Evolutionary conservation across 1,140 invertebrate genomes (phyloP).

Genomic region (Apocrypta bakeri): DNA sequence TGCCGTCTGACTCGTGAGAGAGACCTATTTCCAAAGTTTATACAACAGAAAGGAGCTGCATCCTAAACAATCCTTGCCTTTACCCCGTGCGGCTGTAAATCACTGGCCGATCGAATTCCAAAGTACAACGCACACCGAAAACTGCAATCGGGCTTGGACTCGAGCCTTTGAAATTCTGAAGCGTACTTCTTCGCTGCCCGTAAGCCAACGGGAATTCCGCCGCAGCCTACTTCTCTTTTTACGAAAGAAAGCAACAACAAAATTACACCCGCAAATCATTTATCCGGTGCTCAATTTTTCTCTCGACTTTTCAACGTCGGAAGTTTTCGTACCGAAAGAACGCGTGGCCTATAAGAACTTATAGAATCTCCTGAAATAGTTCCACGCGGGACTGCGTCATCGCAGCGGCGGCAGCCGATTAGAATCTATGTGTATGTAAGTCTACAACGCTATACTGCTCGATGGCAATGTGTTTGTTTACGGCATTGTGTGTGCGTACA

Average conservation of each 20-base stretch:
- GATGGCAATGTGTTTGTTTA: neutral
- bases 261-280: slow-evolving; percentile 7
- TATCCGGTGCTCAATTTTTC: slow-evolving; percentile 18
- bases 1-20: too few relatives aligned
- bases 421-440: slow-evolving; percentile 44
- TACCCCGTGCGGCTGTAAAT: slow-evolving; percentile 28
- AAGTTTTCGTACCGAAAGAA: neutral
- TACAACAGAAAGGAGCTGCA: neutral
- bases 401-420: slow-evolving; percentile 38
- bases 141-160: neutral
- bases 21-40: too few relatives aligned
- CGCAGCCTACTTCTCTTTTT: neutral
- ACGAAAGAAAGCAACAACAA: too few relatives aligned
- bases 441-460: neutral
- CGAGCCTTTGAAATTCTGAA: neutral
- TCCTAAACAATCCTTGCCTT: slow-evolving; percentile 43
- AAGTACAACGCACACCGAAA: slow-evolving; percentile 6
- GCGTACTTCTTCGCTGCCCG: neutral
- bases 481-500: neutral
- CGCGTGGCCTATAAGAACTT: neutral
- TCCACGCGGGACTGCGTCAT: slow-evolving; percentile 55
- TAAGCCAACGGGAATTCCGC: neutral
- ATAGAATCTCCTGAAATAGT: slow-evolving; percentile 59
- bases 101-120: slow-evolving; percentile 48
- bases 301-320: neutral